Evolutionary conservation across 1,140 invertebrate genomes (phyloP), one percentile per base, ranked within the genome.

Genomic region (Solenopsis fugax): DNA sequence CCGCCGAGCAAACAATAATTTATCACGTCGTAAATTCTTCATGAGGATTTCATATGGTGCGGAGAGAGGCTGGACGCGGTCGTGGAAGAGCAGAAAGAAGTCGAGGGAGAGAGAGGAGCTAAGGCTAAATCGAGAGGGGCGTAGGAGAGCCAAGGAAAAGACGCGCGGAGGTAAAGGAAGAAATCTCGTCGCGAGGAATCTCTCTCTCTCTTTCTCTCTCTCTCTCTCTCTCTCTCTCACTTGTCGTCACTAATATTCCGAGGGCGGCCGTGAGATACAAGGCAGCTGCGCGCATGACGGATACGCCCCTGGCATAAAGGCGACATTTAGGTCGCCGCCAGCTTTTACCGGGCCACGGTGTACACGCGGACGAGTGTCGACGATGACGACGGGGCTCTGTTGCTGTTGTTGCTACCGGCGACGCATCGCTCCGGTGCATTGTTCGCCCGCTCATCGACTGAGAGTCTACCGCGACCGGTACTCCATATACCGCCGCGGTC

Each of bases 301-400:
- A 88, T 91, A 91, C 89, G 89, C 90, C 90, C 87, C 84, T 91
- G 90, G 90, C 90, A 91, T 90, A 91, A 91, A 91, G 89, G 89
- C 90, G 89, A 91, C 90, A 91, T 91, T 91, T 91, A 90, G 90
- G 90, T 91, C 89, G 69, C 76, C 85, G 77, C 82, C 78, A 88
- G 90, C 90, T 91, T 91, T 90, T 90, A 91, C 89, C 87, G 65
- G 75, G 88, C 69, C 72, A 54, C 76, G 54, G 64, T 90, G 60
- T 89, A 86, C 76, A 77, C 56, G 77, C 76, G 88, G 77, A 86
- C 64, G 58, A 62, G 41, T 21, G 52, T 77, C 29, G 62, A 64
- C 37, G 69, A 58, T 71, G 84, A 89, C 69, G 80, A 41, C 56
- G 54, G 24, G 62, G 16, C 78, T 81, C 65, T 29, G 78, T 81